These are phyloP conservation scores for Nannospalax galili DNA, from an alignment of 2,113 vertebrate species.

Conservation along the genomic window DNA sequence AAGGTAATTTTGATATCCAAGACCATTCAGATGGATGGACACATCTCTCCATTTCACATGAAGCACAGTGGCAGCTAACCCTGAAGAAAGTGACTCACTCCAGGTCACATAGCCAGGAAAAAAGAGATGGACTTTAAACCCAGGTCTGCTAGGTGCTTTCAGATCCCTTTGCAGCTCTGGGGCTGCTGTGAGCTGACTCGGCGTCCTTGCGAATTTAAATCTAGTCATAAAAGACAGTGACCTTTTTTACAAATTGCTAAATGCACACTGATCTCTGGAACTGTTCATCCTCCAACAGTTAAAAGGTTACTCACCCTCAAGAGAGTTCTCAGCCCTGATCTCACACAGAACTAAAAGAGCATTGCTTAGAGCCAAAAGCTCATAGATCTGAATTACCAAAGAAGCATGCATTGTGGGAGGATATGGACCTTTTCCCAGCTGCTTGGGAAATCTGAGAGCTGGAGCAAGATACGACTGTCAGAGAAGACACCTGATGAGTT, in stretches of 20 bases:
- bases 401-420: slow-evolving; percentile 60
- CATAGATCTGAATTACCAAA: slow-evolving; percentile 56
- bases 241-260: slow-evolving; percentile 60
- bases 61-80: too few species aligned
- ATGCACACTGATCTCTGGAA: slow-evolving; percentile 43
- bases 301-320: slow-evolving; percentile 61
- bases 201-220: neutral
- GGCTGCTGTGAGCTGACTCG: too few species aligned
- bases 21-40: too few species aligned
- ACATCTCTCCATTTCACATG: too few species aligned
- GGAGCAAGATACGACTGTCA: slow-evolving; percentile 65
- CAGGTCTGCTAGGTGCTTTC: too few species aligned
- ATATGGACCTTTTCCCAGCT: slow-evolving; percentile 62
- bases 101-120: too few species aligned
- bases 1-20: too few species aligned
- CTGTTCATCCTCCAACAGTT: slow-evolving; percentile 57
- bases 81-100: too few species aligned
- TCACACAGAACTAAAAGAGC: slow-evolving; percentile 53
- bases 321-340: slow-evolving; percentile 61
- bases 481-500: slow-evolving; percentile 75
- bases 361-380: slow-evolving; percentile 57
- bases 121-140: too few species aligned
- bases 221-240: slow-evolving; percentile 3
- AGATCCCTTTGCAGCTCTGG: too few species aligned
- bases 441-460: slow-evolving; percentile 58